Percentiles rank a stretch among this genome's conserved stretches.
Conservation (phyloP, 2,797 vertebrate genomes). For the Hypotaenidia philippensis region DNA sequence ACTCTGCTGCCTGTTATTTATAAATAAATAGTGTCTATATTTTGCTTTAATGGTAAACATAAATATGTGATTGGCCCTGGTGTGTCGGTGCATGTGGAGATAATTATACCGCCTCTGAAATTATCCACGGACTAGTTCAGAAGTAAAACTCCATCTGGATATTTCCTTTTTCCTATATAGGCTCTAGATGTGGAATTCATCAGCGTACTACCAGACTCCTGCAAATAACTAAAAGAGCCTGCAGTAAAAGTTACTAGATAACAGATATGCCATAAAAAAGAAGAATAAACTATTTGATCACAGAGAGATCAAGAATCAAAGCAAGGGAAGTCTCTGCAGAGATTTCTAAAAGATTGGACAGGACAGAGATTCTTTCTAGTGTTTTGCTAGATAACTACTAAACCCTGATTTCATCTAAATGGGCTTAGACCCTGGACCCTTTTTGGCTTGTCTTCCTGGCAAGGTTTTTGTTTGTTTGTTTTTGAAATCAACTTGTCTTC, state of each 20-base stretch:
- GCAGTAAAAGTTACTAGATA: conserved; percentile 45
- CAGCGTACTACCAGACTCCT: background rate
- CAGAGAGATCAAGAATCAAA: conserved; percentile 26
- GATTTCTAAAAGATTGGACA: background rate
- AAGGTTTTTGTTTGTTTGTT: background rate
- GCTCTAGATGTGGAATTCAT: conserved; percentile 44
- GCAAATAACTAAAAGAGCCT: background rate
- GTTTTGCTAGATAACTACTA: conserved; percentile 18
- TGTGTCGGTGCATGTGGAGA: conserved; percentile 37
- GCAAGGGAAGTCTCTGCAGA: conserved; percentile 25
- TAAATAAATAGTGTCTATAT: background rate
- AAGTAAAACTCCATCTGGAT: conserved; percentile 40
- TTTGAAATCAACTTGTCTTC: background rate
- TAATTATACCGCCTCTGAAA: conserved; percentile 38
- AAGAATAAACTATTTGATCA: background rate
- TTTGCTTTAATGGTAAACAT: background rate
- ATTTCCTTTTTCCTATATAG: background rate
- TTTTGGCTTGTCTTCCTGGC: background rate
- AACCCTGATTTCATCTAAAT: conserved; percentile 7
- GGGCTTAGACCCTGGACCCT: background rate
- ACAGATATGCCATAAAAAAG: background rate
- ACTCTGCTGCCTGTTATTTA: background rate
- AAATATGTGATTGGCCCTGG: background rate
- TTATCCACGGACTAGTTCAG: background rate
- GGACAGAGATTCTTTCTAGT: conserved; percentile 1